Evolutionary conservation across 2,888 invertebrate species (phyloP).

Genomic region (Gymnoscelis rufifasciata): DNA sequence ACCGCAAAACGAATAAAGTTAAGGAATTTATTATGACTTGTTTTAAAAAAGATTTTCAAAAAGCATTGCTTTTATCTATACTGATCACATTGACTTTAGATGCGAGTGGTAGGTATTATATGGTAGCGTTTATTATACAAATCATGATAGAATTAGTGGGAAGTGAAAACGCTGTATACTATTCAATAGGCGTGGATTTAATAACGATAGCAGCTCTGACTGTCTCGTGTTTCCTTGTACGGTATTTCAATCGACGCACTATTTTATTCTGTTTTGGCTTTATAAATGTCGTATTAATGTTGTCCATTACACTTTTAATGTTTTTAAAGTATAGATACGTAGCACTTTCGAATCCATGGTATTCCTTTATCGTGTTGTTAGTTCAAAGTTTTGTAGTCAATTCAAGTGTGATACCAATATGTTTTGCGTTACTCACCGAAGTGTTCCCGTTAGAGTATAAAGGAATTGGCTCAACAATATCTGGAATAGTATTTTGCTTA

Average conservation of each 20-base stretch:
- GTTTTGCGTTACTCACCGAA: conserved; percentile 39
- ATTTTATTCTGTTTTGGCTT: conserved; percentile 8
- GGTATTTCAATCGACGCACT: conserved; percentile 9
- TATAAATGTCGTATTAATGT: conserved; percentile 5
- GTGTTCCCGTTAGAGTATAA: conserved; percentile 45
- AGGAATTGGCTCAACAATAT: conserved; percentile 26
- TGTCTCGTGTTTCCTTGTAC: conserved; percentile 8
- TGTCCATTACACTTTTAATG: neutral
- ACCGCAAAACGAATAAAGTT: neutral
- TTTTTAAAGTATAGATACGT: neutral
- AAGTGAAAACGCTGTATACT: conserved; percentile 1
- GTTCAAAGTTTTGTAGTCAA: conserved; percentile 29
- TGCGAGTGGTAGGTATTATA: conserved; percentile 8
- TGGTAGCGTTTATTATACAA: conserved; percentile 8
- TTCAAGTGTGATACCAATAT: conserved; percentile 37
- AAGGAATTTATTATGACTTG: conserved; percentile 16
- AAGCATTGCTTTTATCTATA: conserved; percentile 22
- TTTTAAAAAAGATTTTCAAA: conserved; percentile 36
- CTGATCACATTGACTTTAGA: conserved; percentile 5
- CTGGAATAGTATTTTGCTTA: neutral
- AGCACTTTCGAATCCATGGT: neutral
- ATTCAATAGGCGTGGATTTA: conserved; percentile 5
- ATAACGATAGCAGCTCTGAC: neutral
- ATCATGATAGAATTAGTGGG: conserved; percentile 6
- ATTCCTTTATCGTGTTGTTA: neutral